Evolutionary conservation across 2,113 vertebrate genomes (phyloP).

Genomic region (Hyperoodon ampullatus): DNA sequence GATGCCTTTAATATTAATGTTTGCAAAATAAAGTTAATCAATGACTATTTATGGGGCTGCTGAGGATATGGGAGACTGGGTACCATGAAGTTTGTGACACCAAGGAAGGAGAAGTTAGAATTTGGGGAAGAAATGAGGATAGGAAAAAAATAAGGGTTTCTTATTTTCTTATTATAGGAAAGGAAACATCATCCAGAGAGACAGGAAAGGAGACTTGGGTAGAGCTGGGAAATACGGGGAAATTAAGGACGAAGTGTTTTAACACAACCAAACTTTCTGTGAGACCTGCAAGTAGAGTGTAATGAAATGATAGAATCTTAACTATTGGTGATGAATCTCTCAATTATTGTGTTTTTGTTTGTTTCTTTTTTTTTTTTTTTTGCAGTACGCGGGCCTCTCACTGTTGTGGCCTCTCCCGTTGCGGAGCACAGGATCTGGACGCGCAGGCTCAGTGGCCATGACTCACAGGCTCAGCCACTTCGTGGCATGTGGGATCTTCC

Average conservation of each 20-base stretch:
- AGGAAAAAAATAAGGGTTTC: not conserved
- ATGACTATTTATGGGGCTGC: not conserved
- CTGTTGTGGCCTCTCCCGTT: no score
- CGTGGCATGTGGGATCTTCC: no score
- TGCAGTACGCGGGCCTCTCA: no score
- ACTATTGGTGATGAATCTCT: not conserved
- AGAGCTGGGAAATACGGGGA: not conserved
- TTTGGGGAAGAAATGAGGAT: not conserved
- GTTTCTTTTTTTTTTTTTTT: no score
- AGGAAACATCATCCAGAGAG: not conserved
- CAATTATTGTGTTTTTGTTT: not conserved
- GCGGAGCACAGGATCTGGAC: no score
- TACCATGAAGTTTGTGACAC: not conserved
- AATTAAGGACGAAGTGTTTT: not conserved
- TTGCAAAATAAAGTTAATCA: not conserved
- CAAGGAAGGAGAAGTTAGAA: not conserved
- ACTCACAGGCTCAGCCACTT: no score
- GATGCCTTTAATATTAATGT: not conserved
- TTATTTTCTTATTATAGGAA: not conserved
- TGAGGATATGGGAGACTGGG: not conserved
- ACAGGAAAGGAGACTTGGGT: not conserved
- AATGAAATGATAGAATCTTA: not conserved
- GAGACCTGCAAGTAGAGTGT: not conserved
- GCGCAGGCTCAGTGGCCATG: no score
- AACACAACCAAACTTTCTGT: not conserved